Conservation (phyloP, 2,888 invertebrate species). For the Drosophila mimica region DNA sequence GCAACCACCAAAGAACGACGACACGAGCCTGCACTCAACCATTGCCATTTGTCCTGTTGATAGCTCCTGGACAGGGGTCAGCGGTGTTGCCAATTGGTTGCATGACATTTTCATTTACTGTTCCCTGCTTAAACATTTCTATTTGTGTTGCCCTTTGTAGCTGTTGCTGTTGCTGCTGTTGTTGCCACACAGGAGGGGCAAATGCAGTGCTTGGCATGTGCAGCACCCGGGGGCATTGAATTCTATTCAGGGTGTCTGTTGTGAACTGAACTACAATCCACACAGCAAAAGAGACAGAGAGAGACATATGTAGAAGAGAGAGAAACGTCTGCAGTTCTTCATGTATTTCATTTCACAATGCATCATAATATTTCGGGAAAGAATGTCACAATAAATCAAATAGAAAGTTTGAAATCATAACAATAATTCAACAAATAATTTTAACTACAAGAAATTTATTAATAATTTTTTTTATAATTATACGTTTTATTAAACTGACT, state of each 20-base stretch:
- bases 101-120: constrained; percentile 64
- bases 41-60: constrained; percentile 47
- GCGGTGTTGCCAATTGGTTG: constrained; percentile 66
- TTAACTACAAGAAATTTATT: neutral
- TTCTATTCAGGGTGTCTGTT: constrained; percentile 21
- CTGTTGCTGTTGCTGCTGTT: constrained; percentile 22
- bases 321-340: neutral
- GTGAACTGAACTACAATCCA: constrained; percentile 22
- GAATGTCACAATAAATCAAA: neutral
- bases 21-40: constrained; percentile 39
- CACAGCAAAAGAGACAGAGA: neutral
- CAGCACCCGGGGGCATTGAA: constrained; percentile 44
- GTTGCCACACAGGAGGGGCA: constrained; percentile 42
- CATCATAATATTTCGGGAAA: neutral
- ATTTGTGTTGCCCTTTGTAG: constrained; percentile 15
- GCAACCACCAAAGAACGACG: constrained; percentile 51
- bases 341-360: neutral
- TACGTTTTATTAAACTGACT: too few relatives aligned
- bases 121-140: constrained; percentile 26
- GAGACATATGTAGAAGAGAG: neutral
- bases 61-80: constrained; percentile 59
- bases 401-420: neutral
- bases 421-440: neutral
- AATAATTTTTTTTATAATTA: too few relatives aligned
- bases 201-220: constrained; percentile 65